phyloP scores from a whole-genome alignment of 2,888 invertebrate genomes.

The Unio delphinus region DNA sequence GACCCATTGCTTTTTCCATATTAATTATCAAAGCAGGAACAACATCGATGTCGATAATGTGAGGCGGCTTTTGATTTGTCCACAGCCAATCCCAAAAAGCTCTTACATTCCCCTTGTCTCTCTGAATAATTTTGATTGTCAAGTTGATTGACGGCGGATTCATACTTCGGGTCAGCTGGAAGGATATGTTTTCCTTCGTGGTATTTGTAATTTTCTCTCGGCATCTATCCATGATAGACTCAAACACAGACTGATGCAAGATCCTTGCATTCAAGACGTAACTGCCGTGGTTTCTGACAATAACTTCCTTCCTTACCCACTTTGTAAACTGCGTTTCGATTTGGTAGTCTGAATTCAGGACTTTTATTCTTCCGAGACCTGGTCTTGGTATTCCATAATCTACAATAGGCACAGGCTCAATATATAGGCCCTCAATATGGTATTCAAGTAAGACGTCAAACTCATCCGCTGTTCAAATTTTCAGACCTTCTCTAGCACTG shows the following conservation, averaged over 20 bases:
- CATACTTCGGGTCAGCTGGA: conserved; percentile 16
- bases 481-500: conserved; percentile 34
- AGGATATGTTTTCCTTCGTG: not conserved
- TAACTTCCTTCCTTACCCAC: conserved; percentile 8
- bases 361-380: not conserved
- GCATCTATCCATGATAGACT: conserved; percentile 16
- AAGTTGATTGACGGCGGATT: conserved; percentile 31
- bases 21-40: conserved; percentile 35
- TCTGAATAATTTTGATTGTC: conserved; percentile 9
- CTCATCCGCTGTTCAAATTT: conserved; percentile 30
- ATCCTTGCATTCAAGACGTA: conserved; percentile 15
- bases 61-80: too few relatives aligned
- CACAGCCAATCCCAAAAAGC: too few relatives aligned
- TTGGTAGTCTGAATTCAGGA: conserved; percentile 9
- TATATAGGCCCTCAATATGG: conserved; percentile 17
- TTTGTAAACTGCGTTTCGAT: not conserved
- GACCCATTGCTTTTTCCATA: conserved; percentile 18
- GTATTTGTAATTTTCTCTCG: not conserved
- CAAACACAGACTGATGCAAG: conserved; percentile 15
- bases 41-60: conserved; percentile 34
- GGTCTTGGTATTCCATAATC: not conserved
- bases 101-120: too few relatives aligned
- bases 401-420: not conserved
- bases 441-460: conserved; percentile 31
- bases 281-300: not conserved